These are phyloP conservation scores for Drosophila saltans DNA, from an alignment of 1,140 invertebrate species.

Conservation along the genomic window DNA sequence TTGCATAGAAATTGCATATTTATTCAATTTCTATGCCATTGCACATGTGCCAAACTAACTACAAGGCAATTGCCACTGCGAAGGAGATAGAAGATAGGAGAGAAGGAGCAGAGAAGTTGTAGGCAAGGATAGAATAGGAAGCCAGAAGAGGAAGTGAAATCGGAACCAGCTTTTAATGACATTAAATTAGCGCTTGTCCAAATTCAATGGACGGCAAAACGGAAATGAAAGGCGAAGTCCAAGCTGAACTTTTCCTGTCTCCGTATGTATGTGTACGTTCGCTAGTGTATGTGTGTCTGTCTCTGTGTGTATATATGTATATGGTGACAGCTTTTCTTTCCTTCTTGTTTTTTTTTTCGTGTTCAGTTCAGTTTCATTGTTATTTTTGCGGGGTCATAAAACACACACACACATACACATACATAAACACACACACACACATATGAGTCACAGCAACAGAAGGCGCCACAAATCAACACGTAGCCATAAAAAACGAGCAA, in stretches of 20 bases:
- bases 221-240: conserved; percentile 56
- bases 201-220: conserved; percentile 51
- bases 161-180: conserved; percentile 56
- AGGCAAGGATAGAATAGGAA: not conserved
- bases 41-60: conserved; percentile 63
- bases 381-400: conserved; percentile 50
- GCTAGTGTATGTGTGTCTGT: conserved; percentile 14
- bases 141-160: conserved; percentile 40
- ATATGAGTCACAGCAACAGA: conserved; percentile 25
- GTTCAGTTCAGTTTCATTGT: conserved; percentile 1
- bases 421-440: conserved; percentile 1
- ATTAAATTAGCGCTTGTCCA: conserved; percentile 67
- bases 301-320: not conserved
- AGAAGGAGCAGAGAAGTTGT: not conserved
- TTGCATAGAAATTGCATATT: conserved; percentile 71
- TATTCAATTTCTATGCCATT: conserved; percentile 56
- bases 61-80: conserved; percentile 23
- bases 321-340: conserved; percentile 5
- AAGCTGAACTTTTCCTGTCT: conserved; percentile 13
- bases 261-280: not conserved
- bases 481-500: conserved; percentile 48
- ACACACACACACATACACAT: conserved; percentile 32
- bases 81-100: not conserved
- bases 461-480: conserved; percentile 68
- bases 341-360: conserved; percentile 3